phyloP scores from a whole-genome alignment of 2,797 vertebrate species.

The Sebastes minor region DNA sequence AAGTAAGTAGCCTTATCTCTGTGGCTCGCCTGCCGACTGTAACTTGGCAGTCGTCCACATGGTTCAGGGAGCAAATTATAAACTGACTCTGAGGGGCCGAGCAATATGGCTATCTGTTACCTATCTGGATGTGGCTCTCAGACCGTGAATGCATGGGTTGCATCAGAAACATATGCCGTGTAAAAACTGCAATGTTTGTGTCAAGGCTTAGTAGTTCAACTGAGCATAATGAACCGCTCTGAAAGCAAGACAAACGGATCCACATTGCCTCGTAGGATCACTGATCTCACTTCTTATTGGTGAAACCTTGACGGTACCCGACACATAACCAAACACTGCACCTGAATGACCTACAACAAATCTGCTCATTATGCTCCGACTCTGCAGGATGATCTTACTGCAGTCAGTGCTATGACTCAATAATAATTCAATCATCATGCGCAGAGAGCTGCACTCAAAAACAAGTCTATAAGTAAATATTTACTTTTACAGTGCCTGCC shows the following conservation, averaged over 20 bases:
- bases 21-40: neutral
- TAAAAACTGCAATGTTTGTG: constrained; percentile 33
- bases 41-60: constrained; percentile 40
- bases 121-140: constrained; percentile 49
- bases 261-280: constrained; percentile 17
- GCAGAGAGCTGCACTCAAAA: neutral
- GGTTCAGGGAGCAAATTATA: constrained; percentile 45
- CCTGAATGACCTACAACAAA: constrained; percentile 16
- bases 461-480: neutral
- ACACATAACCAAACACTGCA: constrained; percentile 8
- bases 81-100: constrained; percentile 24
- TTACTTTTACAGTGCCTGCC: neutral
- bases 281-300: constrained; percentile 11
- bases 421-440: neutral
- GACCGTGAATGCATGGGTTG: constrained; percentile 8
- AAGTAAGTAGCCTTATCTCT: constrained; percentile 22
- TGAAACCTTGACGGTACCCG: constrained; percentile 12
- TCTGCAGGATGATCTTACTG: neutral
- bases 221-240: constrained; percentile 27
- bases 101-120: constrained; percentile 36
- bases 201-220: constrained; percentile 31
- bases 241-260: constrained; percentile 46
- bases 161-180: constrained; percentile 8
- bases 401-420: neutral
- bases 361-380: neutral